Evolutionary conservation across 2,888 invertebrate genomes (phyloP).

Genomic region (Choreutis nemorana): DNA sequence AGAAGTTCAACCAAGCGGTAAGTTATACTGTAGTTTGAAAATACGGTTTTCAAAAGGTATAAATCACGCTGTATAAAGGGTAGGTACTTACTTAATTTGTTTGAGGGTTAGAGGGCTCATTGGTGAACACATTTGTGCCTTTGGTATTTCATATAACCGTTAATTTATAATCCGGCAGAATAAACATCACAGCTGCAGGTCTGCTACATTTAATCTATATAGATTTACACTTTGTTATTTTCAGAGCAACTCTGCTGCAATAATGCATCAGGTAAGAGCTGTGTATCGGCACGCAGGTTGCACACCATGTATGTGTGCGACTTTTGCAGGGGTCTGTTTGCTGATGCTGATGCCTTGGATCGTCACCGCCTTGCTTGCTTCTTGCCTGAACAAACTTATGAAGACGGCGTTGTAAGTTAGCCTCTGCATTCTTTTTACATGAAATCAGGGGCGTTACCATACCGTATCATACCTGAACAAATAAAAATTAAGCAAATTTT

Average conservation of each 20-base stretch:
- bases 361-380: constrained; percentile 35
- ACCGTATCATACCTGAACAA: no score
- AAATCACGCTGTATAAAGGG: constrained; percentile 2
- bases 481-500: no score
- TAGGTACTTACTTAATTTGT: no score
- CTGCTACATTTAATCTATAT: neutral
- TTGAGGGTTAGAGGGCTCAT: no score
- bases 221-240: constrained; percentile 4
- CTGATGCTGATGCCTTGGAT: constrained; percentile 42
- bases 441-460: no score
- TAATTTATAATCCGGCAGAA: no score
- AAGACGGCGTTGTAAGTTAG: no score
- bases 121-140: no score
- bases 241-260: constrained; percentile 48
- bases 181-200: no score
- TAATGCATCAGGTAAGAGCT: constrained; percentile 29
- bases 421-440: no score
- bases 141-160: no score
- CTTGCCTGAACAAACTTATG: constrained; percentile 22
- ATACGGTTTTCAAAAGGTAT: neutral
- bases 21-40: constrained; percentile 3
- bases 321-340: constrained; percentile 44
- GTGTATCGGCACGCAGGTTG: constrained; percentile 29
- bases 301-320: constrained; percentile 54
- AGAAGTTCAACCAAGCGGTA: constrained; percentile 47